Evolutionary conservation across 2,888 invertebrate species (phyloP).

Genomic region (Lithosia quadra): DNA sequence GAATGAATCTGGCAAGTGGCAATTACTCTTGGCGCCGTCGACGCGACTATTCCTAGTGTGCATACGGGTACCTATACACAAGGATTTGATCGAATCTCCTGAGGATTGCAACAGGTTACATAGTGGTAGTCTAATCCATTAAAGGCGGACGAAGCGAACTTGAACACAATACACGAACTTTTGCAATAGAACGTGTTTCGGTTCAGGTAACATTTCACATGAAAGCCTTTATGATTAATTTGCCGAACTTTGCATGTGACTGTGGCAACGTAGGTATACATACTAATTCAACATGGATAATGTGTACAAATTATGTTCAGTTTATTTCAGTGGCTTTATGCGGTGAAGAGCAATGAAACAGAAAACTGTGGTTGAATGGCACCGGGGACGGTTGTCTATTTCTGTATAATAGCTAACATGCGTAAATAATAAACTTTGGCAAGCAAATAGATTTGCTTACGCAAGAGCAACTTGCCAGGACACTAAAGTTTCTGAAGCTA

Average conservation of each 20-base stretch:
- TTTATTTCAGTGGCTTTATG: background rate
- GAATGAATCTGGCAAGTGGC: background rate
- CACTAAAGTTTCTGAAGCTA: background rate
- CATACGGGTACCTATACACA: background rate
- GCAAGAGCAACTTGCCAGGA: slow-evolving; percentile 21
- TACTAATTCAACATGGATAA: background rate
- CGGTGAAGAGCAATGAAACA: slow-evolving; percentile 27
- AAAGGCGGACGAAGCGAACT: background rate
- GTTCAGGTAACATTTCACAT: background rate
- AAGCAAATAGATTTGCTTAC: slow-evolving; percentile 22
- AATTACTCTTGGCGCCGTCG: background rate
- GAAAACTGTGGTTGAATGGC: slow-evolving; percentile 46
- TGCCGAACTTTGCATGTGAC: background rate
- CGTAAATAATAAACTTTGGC: slow-evolving; percentile 41
- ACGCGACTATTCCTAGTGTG: background rate
- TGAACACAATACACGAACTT: background rate
- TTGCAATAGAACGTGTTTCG: background rate
- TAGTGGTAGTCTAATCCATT: background rate
- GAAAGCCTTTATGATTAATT: background rate
- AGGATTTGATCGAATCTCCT: background rate
- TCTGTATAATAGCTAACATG: slow-evolving; percentile 46
- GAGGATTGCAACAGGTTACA: background rate
- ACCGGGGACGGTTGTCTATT: slow-evolving; percentile 43
- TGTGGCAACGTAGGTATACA: background rate
- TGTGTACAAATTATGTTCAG: background rate